These are phyloP conservation scores for Chiloscyllium plagiosum DNA, from an alignment of 2,113 vertebrate species.

Conservation along the genomic window DNA sequence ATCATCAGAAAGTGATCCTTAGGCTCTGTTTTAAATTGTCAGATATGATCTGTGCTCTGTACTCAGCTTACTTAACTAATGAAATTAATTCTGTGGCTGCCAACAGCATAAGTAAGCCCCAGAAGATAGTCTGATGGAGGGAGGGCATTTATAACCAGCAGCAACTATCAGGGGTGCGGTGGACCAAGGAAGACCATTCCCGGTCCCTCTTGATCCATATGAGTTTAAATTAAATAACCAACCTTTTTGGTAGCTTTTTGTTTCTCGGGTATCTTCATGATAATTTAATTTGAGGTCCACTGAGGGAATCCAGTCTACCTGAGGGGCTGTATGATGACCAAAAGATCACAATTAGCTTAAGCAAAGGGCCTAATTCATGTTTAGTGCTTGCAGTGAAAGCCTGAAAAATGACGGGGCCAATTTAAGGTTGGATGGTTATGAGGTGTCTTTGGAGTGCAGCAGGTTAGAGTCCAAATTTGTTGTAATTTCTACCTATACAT, in stretches of 20 bases:
- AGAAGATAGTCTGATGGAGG: background rate
- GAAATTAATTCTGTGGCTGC: background rate
- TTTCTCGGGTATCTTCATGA: no score
- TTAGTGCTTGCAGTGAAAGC: background rate
- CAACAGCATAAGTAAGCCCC: background rate
- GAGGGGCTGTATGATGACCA: background rate
- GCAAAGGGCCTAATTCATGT: background rate
- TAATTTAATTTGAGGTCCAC: no score
- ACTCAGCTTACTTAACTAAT: background rate
- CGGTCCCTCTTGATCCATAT: background rate
- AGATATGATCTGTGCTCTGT: background rate
- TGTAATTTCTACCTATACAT: background rate
- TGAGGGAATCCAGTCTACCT: background rate
- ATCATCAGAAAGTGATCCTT: background rate
- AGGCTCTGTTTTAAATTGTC: background rate
- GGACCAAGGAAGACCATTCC: background rate
- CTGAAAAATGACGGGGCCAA: background rate
- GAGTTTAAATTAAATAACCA: background rate
- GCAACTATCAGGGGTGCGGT: background rate
- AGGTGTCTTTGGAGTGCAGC: background rate
- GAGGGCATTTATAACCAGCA: background rate
- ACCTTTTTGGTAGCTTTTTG: background rate
- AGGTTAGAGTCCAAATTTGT: background rate
- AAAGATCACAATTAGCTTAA: background rate
- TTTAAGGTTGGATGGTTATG: background rate